These are phyloP conservation scores for Oceanites oceanicus DNA, from an alignment of 2,113 vertebrate genomes.

Conservation along the genomic window DNA sequence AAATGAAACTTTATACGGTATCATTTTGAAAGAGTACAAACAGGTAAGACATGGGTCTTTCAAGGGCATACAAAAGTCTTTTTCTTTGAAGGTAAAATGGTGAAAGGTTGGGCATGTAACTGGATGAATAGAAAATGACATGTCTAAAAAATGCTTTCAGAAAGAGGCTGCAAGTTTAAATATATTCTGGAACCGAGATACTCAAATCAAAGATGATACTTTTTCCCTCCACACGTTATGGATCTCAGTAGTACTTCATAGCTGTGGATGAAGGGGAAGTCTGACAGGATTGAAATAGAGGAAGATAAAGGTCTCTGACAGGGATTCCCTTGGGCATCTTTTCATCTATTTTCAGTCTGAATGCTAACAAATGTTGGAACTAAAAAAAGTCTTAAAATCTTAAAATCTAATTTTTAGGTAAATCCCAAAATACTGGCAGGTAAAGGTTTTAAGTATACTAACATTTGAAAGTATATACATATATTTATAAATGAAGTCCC, in stretches of 20 bases:
- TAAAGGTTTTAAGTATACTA: neutral
- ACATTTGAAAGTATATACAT: neutral
- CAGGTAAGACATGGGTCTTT: neutral
- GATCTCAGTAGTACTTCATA: neutral
- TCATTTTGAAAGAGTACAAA: neutral
- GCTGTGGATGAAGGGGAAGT: neutral
- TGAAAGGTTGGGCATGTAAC: neutral
- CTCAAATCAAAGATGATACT: neutral
- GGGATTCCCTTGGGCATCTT: neutral
- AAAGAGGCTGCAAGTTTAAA: neutral
- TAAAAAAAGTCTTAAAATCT: neutral
- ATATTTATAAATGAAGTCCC: neutral
- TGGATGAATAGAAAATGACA: neutral
- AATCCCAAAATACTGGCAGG: neutral
- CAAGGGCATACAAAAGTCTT: neutral
- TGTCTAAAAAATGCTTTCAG: neutral
- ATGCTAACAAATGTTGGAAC: neutral
- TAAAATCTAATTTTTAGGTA: neutral
- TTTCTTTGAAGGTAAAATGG: neutral
- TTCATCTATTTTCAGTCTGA: neutral
- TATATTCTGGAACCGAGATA: neutral
- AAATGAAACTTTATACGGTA: neutral
- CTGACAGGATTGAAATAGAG: neutral
- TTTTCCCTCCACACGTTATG: neutral
- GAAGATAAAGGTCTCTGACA: neutral